Conservation (phyloP, 2,113 vertebrate species). For the Lethenteron reissneri region DNA sequence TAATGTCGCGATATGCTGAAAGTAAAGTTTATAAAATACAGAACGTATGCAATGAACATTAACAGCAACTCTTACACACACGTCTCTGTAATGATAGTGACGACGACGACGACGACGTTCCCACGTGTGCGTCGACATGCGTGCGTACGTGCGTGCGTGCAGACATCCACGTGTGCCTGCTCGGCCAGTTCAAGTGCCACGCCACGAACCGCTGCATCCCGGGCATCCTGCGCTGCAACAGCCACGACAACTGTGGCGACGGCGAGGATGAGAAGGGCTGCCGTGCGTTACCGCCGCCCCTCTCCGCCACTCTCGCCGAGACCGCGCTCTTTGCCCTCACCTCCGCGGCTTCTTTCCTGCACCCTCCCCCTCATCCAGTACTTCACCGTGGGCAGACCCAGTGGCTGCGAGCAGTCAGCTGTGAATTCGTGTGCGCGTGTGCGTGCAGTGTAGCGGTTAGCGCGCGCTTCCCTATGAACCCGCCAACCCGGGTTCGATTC, state of each 20-base stretch:
- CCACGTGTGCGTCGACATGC: background rate
- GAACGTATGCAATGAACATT: background rate
- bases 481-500: too few species aligned
- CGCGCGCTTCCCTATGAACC: background rate
- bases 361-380: background rate
- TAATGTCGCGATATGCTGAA: background rate
- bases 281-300: constrained; percentile 40
- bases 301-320: background rate
- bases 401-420: background rate
- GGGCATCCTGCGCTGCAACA: constrained; percentile 76
- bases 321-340: background rate
- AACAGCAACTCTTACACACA: background rate
- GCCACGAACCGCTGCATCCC: constrained; percentile 84
- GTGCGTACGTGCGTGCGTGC: constrained; percentile 10
- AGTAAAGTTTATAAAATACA: background rate
- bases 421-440: background rate
- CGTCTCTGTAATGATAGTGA: background rate
- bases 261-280: constrained; percentile 86
- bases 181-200: constrained; percentile 88
- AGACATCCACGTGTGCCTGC: constrained; percentile 87
- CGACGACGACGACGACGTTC: background rate
- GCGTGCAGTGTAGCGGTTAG: background rate
- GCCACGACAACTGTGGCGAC: constrained; percentile 82
- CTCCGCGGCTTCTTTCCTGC: background rate
- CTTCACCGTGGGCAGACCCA: background rate